Percentiles rank a stretch among this genome's conserved stretches.
Evolutionary conservation across 2,888 invertebrate genomes (phyloP).

Genomic region (Acronicta alni): DNA sequence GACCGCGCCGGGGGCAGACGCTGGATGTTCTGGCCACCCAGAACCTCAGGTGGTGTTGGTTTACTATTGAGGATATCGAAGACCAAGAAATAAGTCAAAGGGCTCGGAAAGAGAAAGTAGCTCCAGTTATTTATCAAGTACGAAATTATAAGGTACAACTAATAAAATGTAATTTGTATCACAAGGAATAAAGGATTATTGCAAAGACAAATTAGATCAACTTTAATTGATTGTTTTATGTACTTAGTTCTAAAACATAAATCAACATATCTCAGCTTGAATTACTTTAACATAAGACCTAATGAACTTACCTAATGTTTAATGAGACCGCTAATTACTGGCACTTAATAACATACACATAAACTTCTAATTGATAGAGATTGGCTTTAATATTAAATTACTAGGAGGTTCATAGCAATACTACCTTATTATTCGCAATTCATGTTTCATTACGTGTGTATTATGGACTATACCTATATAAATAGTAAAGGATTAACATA

Average conservation of each 20-base stretch:
- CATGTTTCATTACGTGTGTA: conserved; percentile 15
- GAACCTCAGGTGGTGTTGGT: neutral
- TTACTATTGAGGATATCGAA: neutral
- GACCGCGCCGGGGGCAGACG: neutral
- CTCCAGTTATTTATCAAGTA: no score
- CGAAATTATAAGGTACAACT: neutral
- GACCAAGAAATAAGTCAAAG: neutral
- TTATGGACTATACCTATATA: conserved; percentile 8
- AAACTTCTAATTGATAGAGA: conserved; percentile 11
- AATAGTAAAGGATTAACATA: conserved; percentile 33
- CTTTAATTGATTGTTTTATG: neutral
- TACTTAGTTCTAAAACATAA: neutral
- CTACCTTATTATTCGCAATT: conserved; percentile 21
- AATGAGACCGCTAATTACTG: conserved; percentile 36
- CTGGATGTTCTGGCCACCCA: neutral
- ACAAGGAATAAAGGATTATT: neutral
- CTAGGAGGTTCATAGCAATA: conserved; percentile 4
- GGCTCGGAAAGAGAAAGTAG: no score
- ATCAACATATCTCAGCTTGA: neutral
- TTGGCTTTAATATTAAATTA: conserved; percentile 30
- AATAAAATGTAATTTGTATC: neutral
- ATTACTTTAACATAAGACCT: conserved; percentile 1
- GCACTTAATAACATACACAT: conserved; percentile 17
- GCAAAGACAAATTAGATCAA: neutral
- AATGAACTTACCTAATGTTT: conserved; percentile 15